Conservation (phyloP, 2,888 invertebrate genomes). For the Cremastinae sp. region DNA sequence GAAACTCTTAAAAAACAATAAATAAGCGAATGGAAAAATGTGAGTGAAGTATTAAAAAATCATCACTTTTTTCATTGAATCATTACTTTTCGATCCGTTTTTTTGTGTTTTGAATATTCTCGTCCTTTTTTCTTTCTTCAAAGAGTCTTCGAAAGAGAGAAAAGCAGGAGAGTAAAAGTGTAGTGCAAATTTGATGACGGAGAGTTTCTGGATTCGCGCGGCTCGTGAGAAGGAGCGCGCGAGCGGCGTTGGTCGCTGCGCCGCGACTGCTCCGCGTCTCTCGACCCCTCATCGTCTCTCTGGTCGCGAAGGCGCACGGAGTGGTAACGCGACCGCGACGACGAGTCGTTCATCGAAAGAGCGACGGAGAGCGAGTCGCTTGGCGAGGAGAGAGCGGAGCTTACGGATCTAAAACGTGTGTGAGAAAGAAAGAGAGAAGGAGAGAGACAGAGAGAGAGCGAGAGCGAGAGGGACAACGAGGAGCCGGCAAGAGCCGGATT, state of each 20-base stretch:
- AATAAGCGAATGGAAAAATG: no score
- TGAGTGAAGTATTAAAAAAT: no score
- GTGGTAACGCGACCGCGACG: conserved; percentile 36
- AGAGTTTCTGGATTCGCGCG: conserved; percentile 46
- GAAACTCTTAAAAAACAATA: no score
- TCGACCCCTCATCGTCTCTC: conserved; percentile 9
- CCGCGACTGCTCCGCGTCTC: conserved; percentile 40
- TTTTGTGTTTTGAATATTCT: no score
- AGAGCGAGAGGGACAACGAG: conserved; percentile 32
- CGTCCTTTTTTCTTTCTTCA: background rate
- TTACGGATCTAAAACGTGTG: conserved; percentile 24
- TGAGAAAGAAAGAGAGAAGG: conserved; percentile 39
- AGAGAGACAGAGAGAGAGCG: conserved; percentile 37
- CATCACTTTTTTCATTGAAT: no score
- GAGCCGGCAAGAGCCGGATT: conserved; percentile 37
- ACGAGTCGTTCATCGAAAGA: conserved; percentile 45
- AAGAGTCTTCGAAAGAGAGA: background rate
- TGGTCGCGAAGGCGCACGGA: conserved; percentile 43
- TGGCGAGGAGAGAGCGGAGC: conserved; percentile 33
- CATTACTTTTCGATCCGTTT: no score
- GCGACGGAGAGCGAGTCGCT: conserved; percentile 23
- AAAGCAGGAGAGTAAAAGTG: background rate
- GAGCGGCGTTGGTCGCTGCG: conserved; percentile 51
- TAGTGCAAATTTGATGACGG: conserved; percentile 39
- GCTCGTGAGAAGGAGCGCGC: conserved; percentile 47